These are phyloP conservation scores for Coilia nasus DNA, from an alignment of 2,797 vertebrate species.

Conservation along the genomic window DNA sequence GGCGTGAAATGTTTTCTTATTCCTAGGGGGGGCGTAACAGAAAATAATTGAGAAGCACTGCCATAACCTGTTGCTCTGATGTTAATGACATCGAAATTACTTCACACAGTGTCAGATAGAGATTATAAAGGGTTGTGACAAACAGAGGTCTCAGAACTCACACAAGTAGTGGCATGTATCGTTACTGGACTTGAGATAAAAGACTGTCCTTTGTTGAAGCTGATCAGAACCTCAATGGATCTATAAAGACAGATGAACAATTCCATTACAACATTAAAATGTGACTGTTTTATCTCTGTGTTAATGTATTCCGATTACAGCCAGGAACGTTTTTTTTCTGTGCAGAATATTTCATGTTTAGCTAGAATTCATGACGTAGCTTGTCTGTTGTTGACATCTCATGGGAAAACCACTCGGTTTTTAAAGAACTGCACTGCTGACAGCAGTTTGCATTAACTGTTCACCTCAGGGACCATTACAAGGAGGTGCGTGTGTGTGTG, in stretches of 20 bases:
- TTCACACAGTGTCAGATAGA: neutral
- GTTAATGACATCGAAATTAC: neutral
- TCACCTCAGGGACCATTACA: neutral
- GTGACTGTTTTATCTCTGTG: neutral
- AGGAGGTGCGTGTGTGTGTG: neutral
- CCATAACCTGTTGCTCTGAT: neutral
- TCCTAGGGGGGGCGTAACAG: too few species aligned
- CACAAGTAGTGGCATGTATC: constrained; percentile 88
- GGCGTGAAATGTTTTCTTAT: too few species aligned
- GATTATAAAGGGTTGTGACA: neutral
- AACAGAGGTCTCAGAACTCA: constrained; percentile 74
- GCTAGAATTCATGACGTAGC: neutral
- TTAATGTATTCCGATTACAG: neutral
- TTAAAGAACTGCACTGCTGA: neutral
- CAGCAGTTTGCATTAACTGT: neutral
- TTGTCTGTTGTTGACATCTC: neutral
- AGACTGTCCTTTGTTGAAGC: constrained; percentile 87
- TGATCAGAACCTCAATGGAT: constrained; percentile 89
- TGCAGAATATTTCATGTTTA: neutral
- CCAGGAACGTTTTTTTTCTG: neutral
- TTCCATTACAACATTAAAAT: neutral
- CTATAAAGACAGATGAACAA: constrained; percentile 62
- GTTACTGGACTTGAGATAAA: constrained; percentile 85
- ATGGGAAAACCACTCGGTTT: neutral
- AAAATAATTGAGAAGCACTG: too few species aligned